phyloP scores from a whole-genome alignment of 2,113 vertebrate genomes.

The Monarcha castaneiventris region DNA sequence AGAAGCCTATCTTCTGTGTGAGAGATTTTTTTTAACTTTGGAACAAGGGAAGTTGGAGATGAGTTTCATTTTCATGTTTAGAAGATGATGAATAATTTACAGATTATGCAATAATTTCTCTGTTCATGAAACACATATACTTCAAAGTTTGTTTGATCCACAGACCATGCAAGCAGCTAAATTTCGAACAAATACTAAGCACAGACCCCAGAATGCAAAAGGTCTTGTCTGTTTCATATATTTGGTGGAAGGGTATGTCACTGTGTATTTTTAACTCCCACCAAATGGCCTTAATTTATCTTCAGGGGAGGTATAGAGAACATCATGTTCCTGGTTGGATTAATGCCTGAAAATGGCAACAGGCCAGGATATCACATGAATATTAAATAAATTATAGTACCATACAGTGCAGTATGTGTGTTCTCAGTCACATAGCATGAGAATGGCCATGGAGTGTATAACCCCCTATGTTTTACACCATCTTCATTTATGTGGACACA shows the following conservation, averaged over 20 bases:
- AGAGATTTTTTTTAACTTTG: background rate
- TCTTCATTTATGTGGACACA: background rate
- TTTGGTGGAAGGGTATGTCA: background rate
- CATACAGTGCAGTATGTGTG: background rate
- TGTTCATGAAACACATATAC: background rate
- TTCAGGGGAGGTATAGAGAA: background rate
- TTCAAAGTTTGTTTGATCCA: background rate
- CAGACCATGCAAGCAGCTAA: background rate
- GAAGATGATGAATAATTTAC: background rate
- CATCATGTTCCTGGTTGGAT: background rate
- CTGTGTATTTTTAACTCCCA: background rate
- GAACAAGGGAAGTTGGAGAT: background rate
- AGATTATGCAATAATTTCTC: background rate
- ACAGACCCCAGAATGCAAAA: background rate
- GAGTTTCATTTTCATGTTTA: background rate
- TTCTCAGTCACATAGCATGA: background rate
- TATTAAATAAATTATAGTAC: background rate
- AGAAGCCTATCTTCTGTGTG: background rate
- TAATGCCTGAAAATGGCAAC: background rate
- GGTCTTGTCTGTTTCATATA: background rate
- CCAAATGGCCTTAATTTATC: background rate
- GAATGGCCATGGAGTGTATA: background rate
- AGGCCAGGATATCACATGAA: background rate
- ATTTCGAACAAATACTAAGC: background rate
- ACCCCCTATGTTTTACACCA: fast-evolving